Evolutionary conservation across 2,888 invertebrate species (phyloP).

Genomic region (Phasia obesa): DNA sequence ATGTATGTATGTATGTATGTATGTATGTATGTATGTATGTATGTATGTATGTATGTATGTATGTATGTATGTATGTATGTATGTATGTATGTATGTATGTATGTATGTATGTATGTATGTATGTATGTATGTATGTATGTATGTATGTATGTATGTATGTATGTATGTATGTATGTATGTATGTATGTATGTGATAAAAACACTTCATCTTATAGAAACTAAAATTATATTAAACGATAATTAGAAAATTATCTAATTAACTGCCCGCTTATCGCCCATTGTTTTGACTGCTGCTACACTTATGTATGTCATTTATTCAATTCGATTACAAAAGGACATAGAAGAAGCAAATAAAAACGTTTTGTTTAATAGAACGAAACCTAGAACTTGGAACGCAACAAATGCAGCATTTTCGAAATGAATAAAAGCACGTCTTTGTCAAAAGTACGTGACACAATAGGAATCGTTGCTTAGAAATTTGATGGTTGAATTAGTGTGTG

Average conservation of each 20-base stretch:
- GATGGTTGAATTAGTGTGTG: not conserved
- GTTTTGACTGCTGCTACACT: not conserved
- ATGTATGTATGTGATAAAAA: too few species aligned
- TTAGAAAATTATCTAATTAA: constrained; percentile 5
- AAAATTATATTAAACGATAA: not conserved
- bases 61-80: too few species aligned
- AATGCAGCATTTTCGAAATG: constrained; percentile 5
- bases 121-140: too few species aligned
- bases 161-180: too few species aligned
- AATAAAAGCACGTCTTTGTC: constrained; percentile 21
- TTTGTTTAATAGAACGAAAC: not conserved
- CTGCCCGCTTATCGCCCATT: not conserved
- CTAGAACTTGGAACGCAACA: not conserved
- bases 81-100: too few species aligned
- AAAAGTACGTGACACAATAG: constrained; percentile 23
- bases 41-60: too few species aligned
- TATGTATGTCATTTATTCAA: constrained; percentile 13
- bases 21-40: too few species aligned
- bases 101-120: too few species aligned
- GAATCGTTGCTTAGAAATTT: not conserved
- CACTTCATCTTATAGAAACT: not conserved
- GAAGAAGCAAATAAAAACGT: not conserved
- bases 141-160: too few species aligned
- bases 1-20: too few species aligned
- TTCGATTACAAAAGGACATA: constrained; percentile 4